A percentile compares a stretch with the other conserved stretches of the same genome.
phyloP scores from a whole-genome alignment of 2,113 vertebrate genomes.

The Coreoperca whiteheadi region DNA sequence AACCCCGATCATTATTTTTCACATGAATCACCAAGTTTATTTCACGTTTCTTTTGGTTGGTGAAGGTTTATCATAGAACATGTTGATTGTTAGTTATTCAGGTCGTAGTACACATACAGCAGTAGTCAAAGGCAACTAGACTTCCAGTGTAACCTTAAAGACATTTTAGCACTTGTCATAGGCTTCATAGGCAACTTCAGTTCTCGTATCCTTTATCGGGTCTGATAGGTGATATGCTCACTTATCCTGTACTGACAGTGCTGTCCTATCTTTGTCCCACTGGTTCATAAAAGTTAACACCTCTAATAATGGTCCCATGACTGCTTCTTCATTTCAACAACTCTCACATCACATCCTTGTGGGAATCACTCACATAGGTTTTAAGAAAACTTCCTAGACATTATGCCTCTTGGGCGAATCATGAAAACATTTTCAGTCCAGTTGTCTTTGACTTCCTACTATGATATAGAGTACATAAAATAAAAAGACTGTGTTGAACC shows the following conservation, averaged over 20 bases:
- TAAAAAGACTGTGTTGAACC: not conserved
- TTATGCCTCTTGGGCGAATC: not conserved
- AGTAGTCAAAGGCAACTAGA: not conserved
- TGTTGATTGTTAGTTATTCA: not conserved
- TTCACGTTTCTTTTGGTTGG: not conserved
- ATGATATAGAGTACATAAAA: not conserved
- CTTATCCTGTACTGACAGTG: not conserved
- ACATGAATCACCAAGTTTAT: too few species aligned
- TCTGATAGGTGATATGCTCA: not conserved
- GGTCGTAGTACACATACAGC: not conserved
- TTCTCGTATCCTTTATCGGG: not conserved
- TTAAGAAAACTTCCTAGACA: not conserved
- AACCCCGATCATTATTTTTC: not conserved
- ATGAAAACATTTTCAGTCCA: not conserved
- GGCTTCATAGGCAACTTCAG: not conserved
- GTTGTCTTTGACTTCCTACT: not conserved
- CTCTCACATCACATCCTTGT: not conserved
- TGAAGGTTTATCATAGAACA: not conserved
- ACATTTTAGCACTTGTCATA: not conserved
- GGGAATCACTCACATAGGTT: not conserved
- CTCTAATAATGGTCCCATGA: not conserved
- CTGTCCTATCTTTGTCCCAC: not conserved
- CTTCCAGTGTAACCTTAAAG: not conserved
- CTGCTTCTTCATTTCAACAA: not conserved
- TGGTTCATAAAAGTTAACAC: slow-evolving; percentile 9